phyloP scores from a whole-genome alignment of 2,888 invertebrate genomes.

The Pyrrhia umbra region DNA sequence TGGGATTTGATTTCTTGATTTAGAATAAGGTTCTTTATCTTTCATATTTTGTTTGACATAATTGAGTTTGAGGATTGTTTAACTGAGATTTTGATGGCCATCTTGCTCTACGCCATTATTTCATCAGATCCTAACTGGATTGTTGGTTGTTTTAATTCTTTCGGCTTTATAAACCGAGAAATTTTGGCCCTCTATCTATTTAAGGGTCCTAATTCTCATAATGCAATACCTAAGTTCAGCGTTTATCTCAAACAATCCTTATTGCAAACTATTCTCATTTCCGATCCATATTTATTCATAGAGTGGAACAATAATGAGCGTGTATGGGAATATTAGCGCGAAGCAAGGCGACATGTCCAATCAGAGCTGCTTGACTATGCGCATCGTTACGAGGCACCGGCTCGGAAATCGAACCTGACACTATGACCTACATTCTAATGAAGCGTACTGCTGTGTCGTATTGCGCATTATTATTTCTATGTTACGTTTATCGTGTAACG shows the following conservation, averaged over 20 bases:
- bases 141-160: too few relatives aligned
- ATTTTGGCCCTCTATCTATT: too few relatives aligned
- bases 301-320: slow-evolving; percentile 13
- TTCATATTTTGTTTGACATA: background rate
- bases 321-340: slow-evolving; percentile 24
- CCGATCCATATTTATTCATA: background rate
- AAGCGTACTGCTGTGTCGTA: slow-evolving; percentile 44
- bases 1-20: too few relatives aligned
- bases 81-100: background rate
- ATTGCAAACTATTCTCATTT: background rate
- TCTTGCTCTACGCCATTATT: background rate
- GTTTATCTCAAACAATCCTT: background rate
- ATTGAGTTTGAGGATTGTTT: background rate
- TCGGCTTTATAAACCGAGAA: too few relatives aligned
- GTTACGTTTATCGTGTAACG: slow-evolving; percentile 26
- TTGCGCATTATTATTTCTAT: slow-evolving; percentile 54
- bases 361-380: slow-evolving; percentile 44
- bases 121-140: too few relatives aligned
- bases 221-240: too few relatives aligned
- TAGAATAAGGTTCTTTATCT: background rate
- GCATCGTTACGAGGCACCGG: slow-evolving; percentile 49
- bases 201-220: background rate
- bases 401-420: slow-evolving; percentile 65
- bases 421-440: slow-evolving; percentile 63
- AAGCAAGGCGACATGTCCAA: slow-evolving; percentile 40